These are phyloP conservation scores for Lethenteron reissneri DNA, from an alignment of 2,113 vertebrate genomes.

Conservation along the genomic window DNA sequence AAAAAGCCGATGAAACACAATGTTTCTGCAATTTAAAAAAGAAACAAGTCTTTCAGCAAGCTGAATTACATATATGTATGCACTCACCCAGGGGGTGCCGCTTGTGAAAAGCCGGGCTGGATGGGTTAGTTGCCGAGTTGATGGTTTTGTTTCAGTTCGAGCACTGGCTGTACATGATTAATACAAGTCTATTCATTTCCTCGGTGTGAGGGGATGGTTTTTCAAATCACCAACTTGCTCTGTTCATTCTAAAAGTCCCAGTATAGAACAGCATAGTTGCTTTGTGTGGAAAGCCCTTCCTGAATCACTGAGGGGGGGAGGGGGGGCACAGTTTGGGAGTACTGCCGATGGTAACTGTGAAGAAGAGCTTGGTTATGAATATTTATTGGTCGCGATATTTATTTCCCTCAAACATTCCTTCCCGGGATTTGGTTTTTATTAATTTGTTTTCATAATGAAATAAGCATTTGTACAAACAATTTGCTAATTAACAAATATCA, in stretches of 20 bases:
- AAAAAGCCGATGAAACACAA: background rate
- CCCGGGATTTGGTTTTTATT: no score
- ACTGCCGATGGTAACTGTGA: no score
- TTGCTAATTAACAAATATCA: no score
- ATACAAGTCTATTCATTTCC: background rate
- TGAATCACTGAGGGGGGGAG: no score
- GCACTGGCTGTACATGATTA: background rate
- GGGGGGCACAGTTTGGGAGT: no score
- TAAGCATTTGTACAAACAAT: no score
- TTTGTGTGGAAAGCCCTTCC: no score
- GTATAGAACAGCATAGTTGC: no score
- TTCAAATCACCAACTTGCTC: background rate
- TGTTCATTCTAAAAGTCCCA: background rate
- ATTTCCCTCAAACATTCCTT: no score
- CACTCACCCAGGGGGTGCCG: background rate
- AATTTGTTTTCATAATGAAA: no score
- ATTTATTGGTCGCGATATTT: no score
- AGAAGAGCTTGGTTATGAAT: no score
- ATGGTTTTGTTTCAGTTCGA: background rate
- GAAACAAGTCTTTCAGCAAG: background rate
- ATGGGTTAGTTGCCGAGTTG: background rate
- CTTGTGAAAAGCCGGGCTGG: background rate
- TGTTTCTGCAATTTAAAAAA: background rate
- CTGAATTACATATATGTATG: conserved; percentile 1
- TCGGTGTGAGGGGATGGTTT: background rate